phyloP scores from a whole-genome alignment of 2,113 vertebrate genomes.

The Channa argus region DNA sequence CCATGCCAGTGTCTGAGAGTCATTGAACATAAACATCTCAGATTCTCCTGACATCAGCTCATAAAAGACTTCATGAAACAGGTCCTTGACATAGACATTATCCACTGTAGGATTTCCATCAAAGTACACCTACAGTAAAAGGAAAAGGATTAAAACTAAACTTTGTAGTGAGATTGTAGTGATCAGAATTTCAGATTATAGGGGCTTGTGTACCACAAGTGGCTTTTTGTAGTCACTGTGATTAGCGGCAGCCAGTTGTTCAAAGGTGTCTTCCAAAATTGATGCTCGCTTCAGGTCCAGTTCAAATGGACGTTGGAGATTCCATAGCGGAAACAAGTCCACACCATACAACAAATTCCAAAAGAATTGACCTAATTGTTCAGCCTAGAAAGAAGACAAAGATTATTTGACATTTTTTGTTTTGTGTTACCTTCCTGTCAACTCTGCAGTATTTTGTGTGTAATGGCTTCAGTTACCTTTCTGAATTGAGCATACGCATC shows the following conservation, averaged over 20 bases:
- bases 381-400: not conserved
- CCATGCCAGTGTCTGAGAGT: constrained; percentile 78
- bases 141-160: not conserved
- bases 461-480: constrained; percentile 7
- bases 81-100: constrained; percentile 63
- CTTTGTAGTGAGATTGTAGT: no score
- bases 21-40: constrained; percentile 76
- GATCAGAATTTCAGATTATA: no score
- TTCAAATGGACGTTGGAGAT: not conserved
- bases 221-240: constrained; percentile 31
- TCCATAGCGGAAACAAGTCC: no score
- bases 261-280: constrained; percentile 56
- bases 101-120: not conserved
- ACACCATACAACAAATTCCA: no score
- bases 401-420: not conserved
- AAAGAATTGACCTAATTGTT: no score
- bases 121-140: constrained; percentile 71
- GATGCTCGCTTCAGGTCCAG: constrained; percentile 40
- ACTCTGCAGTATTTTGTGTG: not conserved
- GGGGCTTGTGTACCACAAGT: constrained; percentile 41
- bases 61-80: constrained; percentile 80
- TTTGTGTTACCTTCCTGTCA: not conserved
- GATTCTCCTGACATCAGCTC: constrained; percentile 71
- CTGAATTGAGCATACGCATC: rapidly evolving
- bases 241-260: constrained; percentile 13